Conservation (phyloP, 2,797 vertebrate genomes). For the Leuciscus waleckii region DNA sequence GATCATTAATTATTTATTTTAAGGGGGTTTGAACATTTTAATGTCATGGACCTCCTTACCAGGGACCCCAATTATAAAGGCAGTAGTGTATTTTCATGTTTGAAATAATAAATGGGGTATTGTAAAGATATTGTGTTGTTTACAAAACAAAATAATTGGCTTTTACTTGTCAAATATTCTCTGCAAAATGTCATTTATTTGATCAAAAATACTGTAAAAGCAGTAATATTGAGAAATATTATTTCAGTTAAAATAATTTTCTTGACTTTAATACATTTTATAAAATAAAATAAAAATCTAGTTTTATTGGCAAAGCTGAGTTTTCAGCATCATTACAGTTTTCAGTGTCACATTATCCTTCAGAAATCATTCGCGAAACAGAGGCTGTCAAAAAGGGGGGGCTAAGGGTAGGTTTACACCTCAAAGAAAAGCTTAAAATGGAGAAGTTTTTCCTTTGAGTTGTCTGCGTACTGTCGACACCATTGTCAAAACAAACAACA, state of each 20-base stretch:
- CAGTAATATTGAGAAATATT: background rate
- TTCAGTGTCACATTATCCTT: background rate
- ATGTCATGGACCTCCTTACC: background rate
- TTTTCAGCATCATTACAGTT: background rate
- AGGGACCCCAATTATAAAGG: background rate
- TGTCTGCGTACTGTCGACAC: too few species aligned
- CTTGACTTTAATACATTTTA: too few species aligned
- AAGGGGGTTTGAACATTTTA: background rate
- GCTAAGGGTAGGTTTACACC: too few species aligned
- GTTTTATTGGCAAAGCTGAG: background rate
- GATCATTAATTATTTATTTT: background rate
- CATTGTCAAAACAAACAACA: too few species aligned
- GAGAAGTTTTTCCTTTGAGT: too few species aligned
- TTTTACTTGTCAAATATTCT: background rate
- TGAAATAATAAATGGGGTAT: background rate
- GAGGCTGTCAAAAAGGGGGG: too few species aligned
- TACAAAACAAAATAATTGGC: background rate
- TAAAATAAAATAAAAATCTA: too few species aligned
- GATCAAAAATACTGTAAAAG: too few species aligned
- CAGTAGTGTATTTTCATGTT: background rate
- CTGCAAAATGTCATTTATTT: too few species aligned
- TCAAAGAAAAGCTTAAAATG: too few species aligned
- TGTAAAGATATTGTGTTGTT: background rate
- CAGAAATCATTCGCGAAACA: too few species aligned
- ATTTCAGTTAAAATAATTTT: background rate